Conservation (phyloP, 2,888 invertebrate species). For the Ceriagrion tenellum region DNA sequence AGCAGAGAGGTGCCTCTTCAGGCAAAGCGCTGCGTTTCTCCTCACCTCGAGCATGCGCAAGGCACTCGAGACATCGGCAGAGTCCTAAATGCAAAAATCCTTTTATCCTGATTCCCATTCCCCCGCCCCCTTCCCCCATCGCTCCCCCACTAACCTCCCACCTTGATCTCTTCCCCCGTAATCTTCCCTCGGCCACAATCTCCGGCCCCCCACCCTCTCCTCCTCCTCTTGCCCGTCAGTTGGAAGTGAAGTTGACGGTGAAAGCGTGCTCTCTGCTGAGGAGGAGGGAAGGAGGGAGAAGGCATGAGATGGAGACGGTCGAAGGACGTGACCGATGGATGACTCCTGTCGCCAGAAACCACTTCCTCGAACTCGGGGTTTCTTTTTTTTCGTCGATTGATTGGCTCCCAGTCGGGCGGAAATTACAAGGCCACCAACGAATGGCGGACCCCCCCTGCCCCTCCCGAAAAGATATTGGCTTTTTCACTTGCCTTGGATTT, state of each 20-base stretch:
- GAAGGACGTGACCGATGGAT: constrained; percentile 21
- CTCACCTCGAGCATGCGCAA: no score
- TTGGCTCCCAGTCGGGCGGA: background rate
- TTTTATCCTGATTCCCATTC: no score
- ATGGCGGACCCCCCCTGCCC: background rate
- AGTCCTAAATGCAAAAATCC: no score
- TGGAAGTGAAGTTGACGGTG: background rate
- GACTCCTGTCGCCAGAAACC: background rate
- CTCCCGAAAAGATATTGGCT: background rate
- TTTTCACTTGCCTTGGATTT: background rate
- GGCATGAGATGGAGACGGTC: background rate
- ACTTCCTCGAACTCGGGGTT: background rate
- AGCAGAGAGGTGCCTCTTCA: no score
- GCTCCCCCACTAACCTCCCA: no score
- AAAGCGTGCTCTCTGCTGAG: background rate
- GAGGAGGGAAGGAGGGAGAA: background rate
- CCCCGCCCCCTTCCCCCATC: no score
- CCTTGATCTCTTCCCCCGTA: background rate
- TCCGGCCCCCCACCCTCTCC: background rate
- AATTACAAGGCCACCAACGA: constrained; percentile 8
- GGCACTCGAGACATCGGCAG: no score
- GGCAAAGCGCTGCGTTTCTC: no score
- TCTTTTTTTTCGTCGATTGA: background rate
- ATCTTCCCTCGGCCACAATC: background rate
- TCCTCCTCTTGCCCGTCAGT: background rate